Conservation (phyloP, 2,797 vertebrate genomes). For the Lacerta bilineata region DNA sequence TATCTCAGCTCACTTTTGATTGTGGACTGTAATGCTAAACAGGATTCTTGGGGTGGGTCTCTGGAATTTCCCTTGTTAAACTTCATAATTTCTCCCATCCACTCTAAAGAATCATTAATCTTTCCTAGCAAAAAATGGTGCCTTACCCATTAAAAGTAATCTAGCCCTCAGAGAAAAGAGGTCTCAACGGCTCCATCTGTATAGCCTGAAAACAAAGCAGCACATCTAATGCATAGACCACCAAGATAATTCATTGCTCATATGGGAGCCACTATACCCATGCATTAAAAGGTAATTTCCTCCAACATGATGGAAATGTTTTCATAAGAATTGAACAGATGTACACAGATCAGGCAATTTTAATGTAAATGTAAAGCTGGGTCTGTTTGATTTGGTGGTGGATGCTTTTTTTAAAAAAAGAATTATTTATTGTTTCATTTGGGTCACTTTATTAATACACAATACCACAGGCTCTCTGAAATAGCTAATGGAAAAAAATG, state of each 20-base stretch:
- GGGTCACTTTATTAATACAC: not conserved
- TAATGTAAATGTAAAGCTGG: not conserved
- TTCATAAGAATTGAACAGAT: not conserved
- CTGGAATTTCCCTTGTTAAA: not conserved
- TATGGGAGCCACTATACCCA: not conserved
- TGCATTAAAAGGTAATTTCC: conserved; percentile 30
- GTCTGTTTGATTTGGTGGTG: not conserved
- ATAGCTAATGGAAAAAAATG: not conserved
- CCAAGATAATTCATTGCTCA: conserved; percentile 19
- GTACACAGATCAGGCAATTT: not conserved
- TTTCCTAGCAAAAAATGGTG: conserved; percentile 1
- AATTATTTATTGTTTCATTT: not conserved
- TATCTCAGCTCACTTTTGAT: not conserved
- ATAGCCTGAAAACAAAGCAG: not conserved
- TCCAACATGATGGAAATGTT: not conserved
- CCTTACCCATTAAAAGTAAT: conserved; percentile 12
- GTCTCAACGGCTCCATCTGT: not conserved
- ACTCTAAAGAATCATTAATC: not conserved
- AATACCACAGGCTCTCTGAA: not conserved
- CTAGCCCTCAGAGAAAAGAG: not conserved
- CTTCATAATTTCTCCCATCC: not conserved
- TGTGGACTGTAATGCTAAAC: not conserved
- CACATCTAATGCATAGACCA: conserved; percentile 7
- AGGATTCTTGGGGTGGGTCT: not conserved
- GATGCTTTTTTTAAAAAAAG: not conserved